These are phyloP conservation scores for Cyprinella venusta DNA, from an alignment of 2,797 vertebrate genomes.

Conservation along the genomic window DNA sequence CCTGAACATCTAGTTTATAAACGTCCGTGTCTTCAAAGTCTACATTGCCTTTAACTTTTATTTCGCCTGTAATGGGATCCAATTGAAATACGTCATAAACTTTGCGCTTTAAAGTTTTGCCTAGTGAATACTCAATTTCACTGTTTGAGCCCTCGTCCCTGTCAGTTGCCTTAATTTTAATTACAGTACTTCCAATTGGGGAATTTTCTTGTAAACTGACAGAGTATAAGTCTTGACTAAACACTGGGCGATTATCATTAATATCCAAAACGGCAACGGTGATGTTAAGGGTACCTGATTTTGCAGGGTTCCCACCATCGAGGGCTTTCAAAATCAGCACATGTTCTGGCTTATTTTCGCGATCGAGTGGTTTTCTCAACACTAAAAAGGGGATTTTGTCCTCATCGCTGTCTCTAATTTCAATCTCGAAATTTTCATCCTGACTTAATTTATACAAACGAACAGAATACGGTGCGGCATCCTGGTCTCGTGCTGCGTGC, in stretches of 20 bases:
- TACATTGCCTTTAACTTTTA: constrained; percentile 52
- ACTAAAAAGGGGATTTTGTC: constrained; percentile 59
- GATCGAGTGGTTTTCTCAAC: constrained; percentile 57
- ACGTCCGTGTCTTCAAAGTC: constrained; percentile 60
- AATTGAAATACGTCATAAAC: constrained; percentile 57
- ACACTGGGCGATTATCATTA: constrained; percentile 63
- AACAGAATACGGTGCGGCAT: constrained; percentile 68
- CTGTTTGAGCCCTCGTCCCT: constrained; percentile 55
- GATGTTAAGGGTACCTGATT: constrained; percentile 46
- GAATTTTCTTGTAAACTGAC: constrained; percentile 50
- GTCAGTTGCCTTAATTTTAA: constrained; percentile 60
- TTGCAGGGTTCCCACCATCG: constrained; percentile 60
- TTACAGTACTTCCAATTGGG: constrained; percentile 39
- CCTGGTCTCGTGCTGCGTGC: constrained; percentile 71
- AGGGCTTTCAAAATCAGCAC: constrained; percentile 48
- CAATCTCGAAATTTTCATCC: constrained; percentile 60
- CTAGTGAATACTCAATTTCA: constrained; percentile 52
- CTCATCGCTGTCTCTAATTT: constrained; percentile 48
- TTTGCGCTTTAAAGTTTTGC: constrained; percentile 51
- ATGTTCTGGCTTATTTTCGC: constrained; percentile 47
- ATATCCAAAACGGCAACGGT: constrained; percentile 48
- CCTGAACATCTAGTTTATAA: constrained; percentile 55
- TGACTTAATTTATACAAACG: constrained; percentile 60
- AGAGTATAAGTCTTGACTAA: constrained; percentile 43
- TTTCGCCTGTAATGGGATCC: constrained; percentile 56